Percentiles rank a stretch among this genome's conserved stretches.
Conservation (phyloP, 2,888 invertebrate species). For the Acholoe squamosa region DNA sequence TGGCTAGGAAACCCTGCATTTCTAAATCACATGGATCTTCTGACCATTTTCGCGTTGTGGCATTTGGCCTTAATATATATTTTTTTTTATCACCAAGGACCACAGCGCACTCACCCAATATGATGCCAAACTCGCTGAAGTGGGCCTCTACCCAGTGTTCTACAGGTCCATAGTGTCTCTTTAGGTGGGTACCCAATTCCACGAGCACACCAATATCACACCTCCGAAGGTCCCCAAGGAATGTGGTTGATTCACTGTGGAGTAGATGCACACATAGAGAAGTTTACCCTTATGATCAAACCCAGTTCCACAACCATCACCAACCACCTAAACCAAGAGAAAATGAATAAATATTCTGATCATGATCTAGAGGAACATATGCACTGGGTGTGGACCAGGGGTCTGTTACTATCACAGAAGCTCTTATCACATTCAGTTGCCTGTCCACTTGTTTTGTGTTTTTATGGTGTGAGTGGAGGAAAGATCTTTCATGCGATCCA, state of each 20-base stretch:
- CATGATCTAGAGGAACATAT: neutral
- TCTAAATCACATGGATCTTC: neutral
- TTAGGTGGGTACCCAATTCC: neutral
- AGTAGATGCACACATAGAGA: neutral
- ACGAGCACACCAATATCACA: neutral
- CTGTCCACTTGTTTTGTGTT: too few species aligned
- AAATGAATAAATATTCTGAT: neutral
- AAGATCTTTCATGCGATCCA: too few species aligned
- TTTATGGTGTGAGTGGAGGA: too few species aligned
- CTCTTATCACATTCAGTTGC: too few species aligned
- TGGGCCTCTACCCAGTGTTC: neutral
- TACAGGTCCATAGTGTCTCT: neutral
- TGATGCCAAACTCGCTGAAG: conserved; percentile 13
- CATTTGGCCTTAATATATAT: neutral
- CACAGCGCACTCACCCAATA: neutral
- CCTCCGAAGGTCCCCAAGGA: neutral
- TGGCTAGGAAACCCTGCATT: neutral
- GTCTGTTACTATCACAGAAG: too few species aligned
- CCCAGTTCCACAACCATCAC: neutral
- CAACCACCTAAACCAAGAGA: neutral
- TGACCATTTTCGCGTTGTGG: neutral
- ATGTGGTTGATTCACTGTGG: neutral
- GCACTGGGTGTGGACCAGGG: neutral
- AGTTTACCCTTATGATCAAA: neutral
- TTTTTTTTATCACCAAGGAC: neutral